Evolutionary conservation across 2,888 invertebrate genomes (phyloP), one percentile per base, ranked within the genome.

Genomic region (Lucinisca nassula): DNA sequence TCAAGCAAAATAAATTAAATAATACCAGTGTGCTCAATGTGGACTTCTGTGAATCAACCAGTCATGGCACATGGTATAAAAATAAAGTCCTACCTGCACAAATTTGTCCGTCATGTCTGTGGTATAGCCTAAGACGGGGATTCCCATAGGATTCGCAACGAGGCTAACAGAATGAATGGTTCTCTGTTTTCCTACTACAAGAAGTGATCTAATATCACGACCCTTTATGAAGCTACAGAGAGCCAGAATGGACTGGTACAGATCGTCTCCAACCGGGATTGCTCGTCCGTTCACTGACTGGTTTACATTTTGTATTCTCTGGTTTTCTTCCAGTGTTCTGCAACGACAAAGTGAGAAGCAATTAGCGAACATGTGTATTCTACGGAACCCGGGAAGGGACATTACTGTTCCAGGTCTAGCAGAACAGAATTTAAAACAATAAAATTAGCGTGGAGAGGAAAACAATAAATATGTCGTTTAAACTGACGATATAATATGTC

Each of bases 51-150:
- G n/a, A n/a, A n/a, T n/a, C n/a, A n/a, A n/a, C n/a, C n/a, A n/a
- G n/a, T n/a, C n/a, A n/a, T n/a, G n/a, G n/a, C n/a, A n/a, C n/a
- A n/a, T n/a, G n/a, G n/a, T n/a, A n/a, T n/a, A n/a, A n/a, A n/a
- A n/a, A n/a, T n/a, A n/a, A n/a, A 40, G 8, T 21, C 92, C 81
- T 86, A 93, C 93, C 92, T 93, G 92, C 3, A 92, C 89, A 83
- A 87, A 91, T 37, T 88, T 90, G 45, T 91, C 93, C 10, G 89
- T 90, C 55, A 85, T 83, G 74, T 92, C 90, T 74, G 90, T 92
- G 72, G 92, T 91, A 81, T 93, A 94, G 74, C 93, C 93, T 21
- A 94, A 79, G 49, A 94, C 90, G n/a, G 94, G 94, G 51, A 94
- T 94, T 21, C 93, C 93, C 30, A 94, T 81, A 17, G 93, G 90